Conservation (phyloP, 2,888 invertebrate species). For the Ophioninae sp. region DNA sequence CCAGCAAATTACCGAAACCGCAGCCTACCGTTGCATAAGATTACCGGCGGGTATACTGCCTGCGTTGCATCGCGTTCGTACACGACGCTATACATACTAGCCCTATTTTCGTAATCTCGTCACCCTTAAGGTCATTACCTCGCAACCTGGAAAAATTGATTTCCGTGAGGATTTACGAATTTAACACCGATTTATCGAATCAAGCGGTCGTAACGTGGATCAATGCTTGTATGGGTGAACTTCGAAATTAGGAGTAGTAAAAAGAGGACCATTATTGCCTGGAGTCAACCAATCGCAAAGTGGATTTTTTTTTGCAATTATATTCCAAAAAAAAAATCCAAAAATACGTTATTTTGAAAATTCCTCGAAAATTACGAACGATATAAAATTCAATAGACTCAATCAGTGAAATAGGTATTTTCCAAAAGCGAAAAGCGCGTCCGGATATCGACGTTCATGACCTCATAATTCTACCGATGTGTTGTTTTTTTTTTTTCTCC, state of each 20-base stretch:
- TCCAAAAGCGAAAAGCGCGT: too few species aligned
- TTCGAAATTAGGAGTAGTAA: background rate
- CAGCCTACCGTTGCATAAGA: constrained; percentile 58
- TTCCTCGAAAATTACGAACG: too few species aligned
- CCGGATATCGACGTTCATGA: too few species aligned
- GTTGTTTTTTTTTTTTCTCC: constrained; percentile 7
- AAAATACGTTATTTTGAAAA: too few species aligned
- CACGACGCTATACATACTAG: background rate
- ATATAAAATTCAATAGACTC: too few species aligned
- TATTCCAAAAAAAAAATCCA: too few species aligned
- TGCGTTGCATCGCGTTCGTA: constrained; percentile 29
- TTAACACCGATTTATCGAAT: too few species aligned
- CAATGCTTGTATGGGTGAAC: background rate
- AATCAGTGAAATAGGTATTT: too few species aligned
- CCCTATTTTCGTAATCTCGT: constrained; percentile 8
- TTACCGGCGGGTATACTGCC: constrained; percentile 37
- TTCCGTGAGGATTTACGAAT: background rate
- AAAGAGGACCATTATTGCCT: too few species aligned
- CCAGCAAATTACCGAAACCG: constrained; percentile 57
- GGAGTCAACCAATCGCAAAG: too few species aligned
- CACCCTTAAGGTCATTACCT: constrained; percentile 12
- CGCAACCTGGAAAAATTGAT: background rate
- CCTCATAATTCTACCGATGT: too few species aligned
- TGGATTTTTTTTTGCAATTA: too few species aligned
- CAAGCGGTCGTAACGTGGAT: background rate